Conservation (phyloP, 2,888 invertebrate species). For the Bellardia pandia region DNA sequence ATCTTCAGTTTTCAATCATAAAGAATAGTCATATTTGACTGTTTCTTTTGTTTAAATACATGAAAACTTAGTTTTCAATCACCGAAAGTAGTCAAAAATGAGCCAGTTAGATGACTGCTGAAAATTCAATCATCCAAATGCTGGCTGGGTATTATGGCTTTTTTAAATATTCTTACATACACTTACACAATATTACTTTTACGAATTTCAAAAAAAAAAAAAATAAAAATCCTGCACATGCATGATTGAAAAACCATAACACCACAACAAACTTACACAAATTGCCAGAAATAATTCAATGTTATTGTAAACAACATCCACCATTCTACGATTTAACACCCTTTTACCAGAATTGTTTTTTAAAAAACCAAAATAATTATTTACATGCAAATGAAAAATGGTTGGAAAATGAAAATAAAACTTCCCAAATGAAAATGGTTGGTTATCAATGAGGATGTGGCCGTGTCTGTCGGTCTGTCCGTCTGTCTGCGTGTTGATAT, state of each 20-base stretch:
- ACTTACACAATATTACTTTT: background rate
- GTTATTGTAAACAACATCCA: background rate
- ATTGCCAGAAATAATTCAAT: background rate
- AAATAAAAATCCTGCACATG: background rate
- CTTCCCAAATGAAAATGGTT: slow-evolving; percentile 26
- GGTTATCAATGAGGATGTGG: slow-evolving; percentile 16
- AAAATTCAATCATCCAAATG: too few relatives aligned
- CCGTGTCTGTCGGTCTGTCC: background rate
- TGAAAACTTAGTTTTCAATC: too few relatives aligned
- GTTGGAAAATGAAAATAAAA: slow-evolving; percentile 35
- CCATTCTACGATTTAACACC: background rate
- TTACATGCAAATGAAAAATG: slow-evolving; percentile 62
- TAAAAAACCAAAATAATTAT: slow-evolving; percentile 61
- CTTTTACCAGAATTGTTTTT: background rate
- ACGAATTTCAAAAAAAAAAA: background rate
- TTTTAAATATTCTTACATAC: background rate
- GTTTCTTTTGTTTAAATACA: too few relatives aligned
- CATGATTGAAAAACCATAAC: slow-evolving; percentile 1
- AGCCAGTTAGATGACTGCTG: too few relatives aligned
- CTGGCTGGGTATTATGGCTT: background rate
- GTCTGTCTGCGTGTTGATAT: background rate
- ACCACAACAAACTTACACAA: background rate
- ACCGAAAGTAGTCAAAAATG: too few relatives aligned
- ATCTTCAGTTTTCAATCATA: too few relatives aligned
- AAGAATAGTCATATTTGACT: too few relatives aligned